A percentile compares a stretch with the other conserved stretches of the same genome.
Evolutionary conservation across 1,140 invertebrate species (phyloP).

Genomic region (Papilio dardanus): DNA sequence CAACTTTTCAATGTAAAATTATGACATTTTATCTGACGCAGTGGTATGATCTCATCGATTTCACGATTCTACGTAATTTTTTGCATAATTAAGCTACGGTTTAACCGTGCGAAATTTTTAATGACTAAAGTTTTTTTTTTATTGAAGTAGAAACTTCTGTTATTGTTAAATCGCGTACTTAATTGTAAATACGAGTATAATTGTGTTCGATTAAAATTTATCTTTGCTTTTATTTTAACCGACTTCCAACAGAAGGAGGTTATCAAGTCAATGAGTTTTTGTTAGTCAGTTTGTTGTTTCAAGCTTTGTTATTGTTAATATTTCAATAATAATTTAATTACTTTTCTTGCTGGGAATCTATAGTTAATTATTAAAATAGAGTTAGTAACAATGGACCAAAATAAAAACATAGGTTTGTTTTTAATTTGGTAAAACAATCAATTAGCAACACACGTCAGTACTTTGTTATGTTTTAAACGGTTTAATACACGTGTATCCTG

Average conservation of each 20-base stretch:
- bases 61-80: conserved; percentile 21
- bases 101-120: background rate
- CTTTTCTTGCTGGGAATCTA: no score
- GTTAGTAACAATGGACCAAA: background rate
- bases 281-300: no score
- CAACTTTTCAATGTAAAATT: background rate
- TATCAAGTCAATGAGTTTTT: no score
- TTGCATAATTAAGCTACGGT: background rate
- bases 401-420: no score
- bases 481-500: conserved; percentile 1
- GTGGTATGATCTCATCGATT: conserved; percentile 20
- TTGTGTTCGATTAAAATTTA: no score
- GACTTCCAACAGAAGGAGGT: no score
- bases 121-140: background rate
- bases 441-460: conserved; percentile 27
- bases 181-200: no score
- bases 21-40: conserved; percentile 18
- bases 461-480: conserved; percentile 4
- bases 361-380: background rate
- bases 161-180: no score
- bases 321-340: no score
- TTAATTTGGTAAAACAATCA: background rate
- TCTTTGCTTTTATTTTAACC: no score
- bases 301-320: no score
- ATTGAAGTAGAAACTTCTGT: conserved; percentile 15